A percentile compares a stretch with the other conserved stretches of the same genome.
phyloP scores from a whole-genome alignment of 2,888 invertebrate species.

The Troides aeacus region DNA sequence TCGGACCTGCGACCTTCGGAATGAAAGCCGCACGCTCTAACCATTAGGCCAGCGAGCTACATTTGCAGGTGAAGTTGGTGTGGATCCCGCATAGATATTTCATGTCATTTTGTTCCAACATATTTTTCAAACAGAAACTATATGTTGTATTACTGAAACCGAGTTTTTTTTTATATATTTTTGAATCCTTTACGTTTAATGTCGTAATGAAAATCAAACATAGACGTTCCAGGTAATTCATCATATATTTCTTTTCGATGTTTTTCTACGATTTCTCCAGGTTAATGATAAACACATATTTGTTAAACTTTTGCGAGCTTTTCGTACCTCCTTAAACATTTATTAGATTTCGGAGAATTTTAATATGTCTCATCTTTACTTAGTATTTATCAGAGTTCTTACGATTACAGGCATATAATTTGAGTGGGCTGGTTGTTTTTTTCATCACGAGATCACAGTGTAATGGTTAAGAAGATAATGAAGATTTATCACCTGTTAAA shows the following conservation, averaged over 20 bases:
- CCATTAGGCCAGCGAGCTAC: too few relatives aligned
- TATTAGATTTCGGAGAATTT: conserved; percentile 16
- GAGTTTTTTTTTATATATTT: not conserved
- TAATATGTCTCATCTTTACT: conserved; percentile 8
- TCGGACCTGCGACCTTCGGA: too few relatives aligned
- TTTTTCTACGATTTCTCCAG: conserved; percentile 13
- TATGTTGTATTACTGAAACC: too few relatives aligned
- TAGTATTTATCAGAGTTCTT: not conserved
- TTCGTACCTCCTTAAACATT: not conserved
- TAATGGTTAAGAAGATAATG: too few relatives aligned
- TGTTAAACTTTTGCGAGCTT: conserved; percentile 6
- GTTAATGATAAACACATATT: conserved; percentile 13
- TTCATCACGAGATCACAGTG: too few relatives aligned
- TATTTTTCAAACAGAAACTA: too few relatives aligned
- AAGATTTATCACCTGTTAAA: too few relatives aligned
- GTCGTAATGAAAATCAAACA: not conserved
- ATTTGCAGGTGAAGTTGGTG: too few relatives aligned
- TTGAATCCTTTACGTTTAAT: not conserved
- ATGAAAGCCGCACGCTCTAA: too few relatives aligned
- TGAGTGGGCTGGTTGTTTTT: too few relatives aligned
- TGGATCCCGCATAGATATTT: too few relatives aligned
- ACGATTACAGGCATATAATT: not conserved
- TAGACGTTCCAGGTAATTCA: conserved; percentile 4
- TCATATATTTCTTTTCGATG: conserved; percentile 11
- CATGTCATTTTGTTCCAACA: not conserved